Base-by-base conservation (phyloP, 2,113 vertebrate species). In the Phalacrocorax pelagicus region DNA sequence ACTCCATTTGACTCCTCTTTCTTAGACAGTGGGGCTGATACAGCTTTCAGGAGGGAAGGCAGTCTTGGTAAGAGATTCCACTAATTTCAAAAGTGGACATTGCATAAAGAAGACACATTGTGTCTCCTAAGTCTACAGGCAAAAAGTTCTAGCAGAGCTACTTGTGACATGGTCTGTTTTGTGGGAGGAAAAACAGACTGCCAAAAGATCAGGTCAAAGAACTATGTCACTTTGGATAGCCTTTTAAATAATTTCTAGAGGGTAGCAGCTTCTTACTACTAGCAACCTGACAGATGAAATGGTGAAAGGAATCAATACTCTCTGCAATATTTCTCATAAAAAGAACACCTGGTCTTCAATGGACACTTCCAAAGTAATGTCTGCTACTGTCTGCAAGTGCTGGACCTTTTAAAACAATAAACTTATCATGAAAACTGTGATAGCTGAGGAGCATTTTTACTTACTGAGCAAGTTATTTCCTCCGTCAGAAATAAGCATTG, bases 401-500 rank as follows among this genome's bases (percentile, higher is more conserved):
- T 63, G 27, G 36, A 30, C 18, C 42, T 90, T 94, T 81, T 58
- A 61, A 85, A 97, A 94, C 19, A 70, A 73, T 87, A 93, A 42
- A n/a, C 4, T 24, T 34, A 26, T 10, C 4, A 21, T 47, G 51
- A 85, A 86, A 91, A 67, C 55, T 74, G 30, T 79, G 65, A 86
- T 86, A 81, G 58, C 44, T 85, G 51, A 91, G 82, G 63, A 96
- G 32, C 44, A 62, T 62, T 95, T 97, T 89, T 84, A 88, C 42
- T 75, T 87, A 79, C 52, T 83, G 73, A 97, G 55, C 75, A 92
- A 86, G 49, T 54, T 92, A 11, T 27, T 94, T 97, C 52, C 69
- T 94, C 94, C 75, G 49, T 73, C 81, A 95, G 92, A 91, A 94
- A 42, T 8, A 86, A 96, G 83, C 21, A 5, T 52, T 61, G 89